Evolutionary conservation across 2,888 invertebrate species (phyloP), one percentile per base, ranked within the genome.

Genomic region (Heteropelma amictum): DNA sequence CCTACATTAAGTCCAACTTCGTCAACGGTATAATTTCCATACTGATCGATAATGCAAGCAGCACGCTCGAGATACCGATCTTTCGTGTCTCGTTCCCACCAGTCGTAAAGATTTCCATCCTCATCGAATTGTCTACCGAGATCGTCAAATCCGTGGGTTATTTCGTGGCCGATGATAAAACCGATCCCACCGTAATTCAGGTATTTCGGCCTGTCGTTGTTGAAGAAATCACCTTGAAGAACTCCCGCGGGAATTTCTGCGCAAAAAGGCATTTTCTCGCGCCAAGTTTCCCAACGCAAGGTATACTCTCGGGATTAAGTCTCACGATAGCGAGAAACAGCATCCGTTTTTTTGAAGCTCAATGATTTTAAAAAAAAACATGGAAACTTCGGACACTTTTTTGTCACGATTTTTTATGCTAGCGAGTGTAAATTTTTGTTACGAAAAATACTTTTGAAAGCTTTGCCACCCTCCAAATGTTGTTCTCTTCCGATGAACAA

Each of bases 1-100:
- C 90, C 90, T 90, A 95, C 95, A 86, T 94, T 94, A 75, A 96
- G 88, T 60, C 92, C 92, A 1, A 96, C 93, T 89, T 94, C 94
- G 30, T 93, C 92, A 3, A 95, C 95, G 0, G 95, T 95, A 87
- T 95, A 98, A 89, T 97, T 97, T 69, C 95, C 95, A 86, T 98
- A 98, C 88, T 98, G 98, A 79, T 97, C 93, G 80, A 98, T 96
- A 83, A 98, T 97, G 87, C 98, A 98, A 84, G 94, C 93, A 0
- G 97, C 95, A 85, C 94, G 95, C 79, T 95, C 92, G 64, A 96
- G 90, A 88, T 97, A 98, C 17, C 94, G 93, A 78, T 93, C 92
- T 83, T 96, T 95, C 0, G 98, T 98, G 77, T 92, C 91, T 51
- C 94, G 92, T 78, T 94, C 94, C 97, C 98, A 98, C 98, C 98